Conservation (phyloP, 1,140 invertebrate genomes). For the Drosophila repleta region DNA sequence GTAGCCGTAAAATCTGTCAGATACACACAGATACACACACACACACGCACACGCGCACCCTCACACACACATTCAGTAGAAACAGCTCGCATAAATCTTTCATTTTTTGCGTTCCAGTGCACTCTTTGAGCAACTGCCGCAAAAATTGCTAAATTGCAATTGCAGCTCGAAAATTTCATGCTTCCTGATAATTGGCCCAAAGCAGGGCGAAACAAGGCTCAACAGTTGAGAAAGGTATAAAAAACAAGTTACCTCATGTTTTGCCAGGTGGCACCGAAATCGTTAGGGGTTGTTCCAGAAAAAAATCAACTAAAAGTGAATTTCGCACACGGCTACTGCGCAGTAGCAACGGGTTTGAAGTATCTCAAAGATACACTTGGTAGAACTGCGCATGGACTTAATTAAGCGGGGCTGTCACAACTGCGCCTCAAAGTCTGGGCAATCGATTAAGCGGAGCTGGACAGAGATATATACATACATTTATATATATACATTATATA, state of each 20-base stretch:
- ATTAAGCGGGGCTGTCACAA: constrained; percentile 50
- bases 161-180: constrained; percentile 69
- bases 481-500: not conserved
- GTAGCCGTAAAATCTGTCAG: constrained; percentile 76
- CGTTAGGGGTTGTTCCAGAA: constrained; percentile 51
- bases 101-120: constrained; percentile 79
- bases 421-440: constrained; percentile 46
- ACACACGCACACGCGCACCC: not conserved
- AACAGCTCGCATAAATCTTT: constrained; percentile 57
- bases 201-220: not conserved
- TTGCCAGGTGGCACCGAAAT: constrained; percentile 54
- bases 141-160: constrained; percentile 76
- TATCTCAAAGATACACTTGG: constrained; percentile 18
- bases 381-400: constrained; percentile 33
- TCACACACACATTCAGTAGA: constrained; percentile 2
- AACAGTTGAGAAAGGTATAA: constrained; percentile 34
- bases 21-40: constrained; percentile 56
- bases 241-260: constrained; percentile 60
- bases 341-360: constrained; percentile 58
- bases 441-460: constrained; percentile 28
- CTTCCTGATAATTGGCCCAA: constrained; percentile 74
- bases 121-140: constrained; percentile 67
- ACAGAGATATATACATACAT: not conserved
- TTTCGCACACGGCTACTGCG: constrained; percentile 49
- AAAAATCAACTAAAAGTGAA: not conserved